Base-by-base conservation (phyloP, 1,140 invertebrate genomes). In the Trichogramma pretiosum region DNA sequence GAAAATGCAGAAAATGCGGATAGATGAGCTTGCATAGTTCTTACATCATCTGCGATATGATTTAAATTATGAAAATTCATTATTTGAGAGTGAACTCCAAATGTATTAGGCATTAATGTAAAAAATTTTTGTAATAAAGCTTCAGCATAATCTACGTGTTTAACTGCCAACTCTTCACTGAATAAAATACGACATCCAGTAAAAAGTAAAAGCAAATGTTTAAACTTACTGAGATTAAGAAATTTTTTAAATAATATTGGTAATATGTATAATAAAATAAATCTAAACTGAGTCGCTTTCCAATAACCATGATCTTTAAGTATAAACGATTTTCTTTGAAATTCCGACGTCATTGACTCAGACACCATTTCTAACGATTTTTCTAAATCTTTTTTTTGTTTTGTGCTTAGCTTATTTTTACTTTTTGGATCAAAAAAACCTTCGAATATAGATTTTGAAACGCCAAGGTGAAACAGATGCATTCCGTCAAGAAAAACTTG, bases 61-160 rank as follows among this genome's bases (percentile, higher is more conserved):
- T 54, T 55, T 10, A 60, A 32, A 48, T 57, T 57, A 46, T 61
- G 55, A 10, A 58, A 44, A 45, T 48, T 53, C 10, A 55, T 50
- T 0, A 55, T 46, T 41, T 55, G 50, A 18, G 36, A 47, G 34
- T 52, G 36, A 9, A 44, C 22, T 0, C 52, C 57, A 45, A 56
- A 58, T 18, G 49, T 49, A n/a, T 18, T 53, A 44, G 57, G 55
- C 28, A 50, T 24, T 48, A 58, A 46, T 19, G 16, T n/a, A 32
- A 60, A 52, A 48, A 62, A 60, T 34, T 41, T 47, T 30, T 47
- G 41, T 22, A 62, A 50, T 32, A 59, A 45, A 5, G 35, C 3
- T 37, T 54, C 53, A 0, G 53, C 54, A 50, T 57, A 56, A 19
- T 44, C 10, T 2, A 16, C 28, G 39, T 56, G 10, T 21, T 17